Percentiles rank a stretch among this genome's conserved stretches.
These are phyloP conservation scores for Acromyrmex echinatior DNA, from an alignment of 1,140 invertebrate genomes.

Conservation along the genomic window DNA sequence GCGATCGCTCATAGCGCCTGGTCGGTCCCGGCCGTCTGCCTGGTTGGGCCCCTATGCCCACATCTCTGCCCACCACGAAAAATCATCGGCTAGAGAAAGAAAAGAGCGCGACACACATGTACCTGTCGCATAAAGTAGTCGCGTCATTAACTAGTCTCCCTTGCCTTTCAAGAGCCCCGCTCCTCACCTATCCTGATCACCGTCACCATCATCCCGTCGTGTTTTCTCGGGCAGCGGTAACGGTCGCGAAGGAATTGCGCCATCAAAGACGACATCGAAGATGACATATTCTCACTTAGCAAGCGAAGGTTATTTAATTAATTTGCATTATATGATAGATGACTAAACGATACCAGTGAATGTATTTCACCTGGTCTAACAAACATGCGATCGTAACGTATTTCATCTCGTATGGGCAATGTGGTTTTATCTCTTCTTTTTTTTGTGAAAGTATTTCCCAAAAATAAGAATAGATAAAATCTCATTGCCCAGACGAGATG, in stretches of 20 bases:
- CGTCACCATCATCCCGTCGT: neutral
- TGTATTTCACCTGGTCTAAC: neutral
- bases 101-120: constrained; percentile 55
- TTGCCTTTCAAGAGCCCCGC: constrained; percentile 4
- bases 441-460: too few relatives aligned
- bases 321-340: neutral
- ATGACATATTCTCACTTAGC: neutral
- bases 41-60: constrained; percentile 74
- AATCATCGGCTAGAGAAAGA: constrained; percentile 69
- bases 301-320: neutral
- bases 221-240: constrained; percentile 44
- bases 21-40: constrained; percentile 55
- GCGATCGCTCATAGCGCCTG: constrained; percentile 73
- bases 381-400: neutral
- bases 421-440: neutral
- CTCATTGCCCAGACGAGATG: too few relatives aligned
- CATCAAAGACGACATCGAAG: constrained; percentile 39
- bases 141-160: constrained; percentile 65
- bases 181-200: neutral
- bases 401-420: neutral
- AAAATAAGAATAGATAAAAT: too few relatives aligned
- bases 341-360: neutral
- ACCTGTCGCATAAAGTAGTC: constrained; percentile 73
- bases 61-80: constrained; percentile 72
- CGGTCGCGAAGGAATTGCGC: constrained; percentile 49